Percentiles rank a stretch among this genome's conserved stretches.
Conservation (phyloP, 2,888 invertebrate species). For the Stegana nigrithorax region DNA sequence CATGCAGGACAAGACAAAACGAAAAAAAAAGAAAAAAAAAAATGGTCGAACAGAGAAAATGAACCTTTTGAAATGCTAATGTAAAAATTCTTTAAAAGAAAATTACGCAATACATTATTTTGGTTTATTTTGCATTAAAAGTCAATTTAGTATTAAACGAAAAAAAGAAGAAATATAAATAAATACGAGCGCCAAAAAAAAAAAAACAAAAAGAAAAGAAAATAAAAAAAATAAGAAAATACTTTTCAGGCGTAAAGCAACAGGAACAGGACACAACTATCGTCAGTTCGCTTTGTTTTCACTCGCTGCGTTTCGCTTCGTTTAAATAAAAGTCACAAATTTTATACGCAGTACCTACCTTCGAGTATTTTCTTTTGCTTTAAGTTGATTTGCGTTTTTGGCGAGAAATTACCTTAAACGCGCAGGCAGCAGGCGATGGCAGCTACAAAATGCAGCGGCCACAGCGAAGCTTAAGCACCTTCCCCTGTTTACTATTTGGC, state of each 20-base stretch:
- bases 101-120: slow-evolving; percentile 63
- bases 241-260: slow-evolving; percentile 31
- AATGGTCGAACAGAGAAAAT: slow-evolving; percentile 18
- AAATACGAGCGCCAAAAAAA: slow-evolving; percentile 16
- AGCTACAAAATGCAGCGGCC: background rate
- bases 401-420: slow-evolving; percentile 14
- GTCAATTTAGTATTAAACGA: slow-evolving; percentile 61
- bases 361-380: background rate
- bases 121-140: slow-evolving; percentile 63
- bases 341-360: too few relatives aligned
- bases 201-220: slow-evolving; percentile 12
- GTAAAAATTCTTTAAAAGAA: slow-evolving; percentile 61
- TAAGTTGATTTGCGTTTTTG: background rate
- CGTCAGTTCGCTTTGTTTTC: too few relatives aligned
- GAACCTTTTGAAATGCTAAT: slow-evolving; percentile 61
- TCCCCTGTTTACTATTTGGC: too few relatives aligned
- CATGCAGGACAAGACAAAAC: too few relatives aligned
- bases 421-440: background rate
- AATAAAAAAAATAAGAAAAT: slow-evolving; percentile 26
- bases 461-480: background rate
- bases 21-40: slow-evolving; percentile 1
- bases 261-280: slow-evolving; percentile 14
- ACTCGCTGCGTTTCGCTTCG: background rate
- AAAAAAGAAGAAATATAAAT: slow-evolving; percentile 16
- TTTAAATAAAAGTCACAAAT: slow-evolving; percentile 10